phyloP scores from a whole-genome alignment of 2,797 vertebrate species.

The Hemitrygon akajei region DNA sequence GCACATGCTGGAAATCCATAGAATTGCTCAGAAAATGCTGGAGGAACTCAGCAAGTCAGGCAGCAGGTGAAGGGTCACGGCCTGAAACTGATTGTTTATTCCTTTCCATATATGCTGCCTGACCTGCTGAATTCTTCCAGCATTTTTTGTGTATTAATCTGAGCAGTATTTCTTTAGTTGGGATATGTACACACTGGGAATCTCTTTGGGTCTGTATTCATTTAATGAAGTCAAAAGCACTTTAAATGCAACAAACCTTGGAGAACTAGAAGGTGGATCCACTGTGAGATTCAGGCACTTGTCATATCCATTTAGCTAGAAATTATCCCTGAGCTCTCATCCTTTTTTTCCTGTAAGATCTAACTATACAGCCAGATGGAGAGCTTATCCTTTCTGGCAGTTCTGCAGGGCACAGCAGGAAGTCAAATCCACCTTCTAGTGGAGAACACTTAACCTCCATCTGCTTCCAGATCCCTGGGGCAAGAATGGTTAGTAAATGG shows the following conservation, averaged over 20 bases:
- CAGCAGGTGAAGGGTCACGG: too few relatives aligned
- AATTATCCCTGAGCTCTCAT: conserved; percentile 1
- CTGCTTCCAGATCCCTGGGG: not conserved
- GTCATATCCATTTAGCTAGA: not conserved
- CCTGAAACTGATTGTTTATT: too few relatives aligned
- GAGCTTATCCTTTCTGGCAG: conserved; percentile 24
- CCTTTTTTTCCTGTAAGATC: conserved; percentile 17
- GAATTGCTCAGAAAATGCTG: too few relatives aligned
- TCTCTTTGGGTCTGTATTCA: too few relatives aligned
- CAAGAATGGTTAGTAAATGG: not conserved
- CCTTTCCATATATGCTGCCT: too few relatives aligned
- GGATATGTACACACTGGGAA: too few relatives aligned
- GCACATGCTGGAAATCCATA: too few relatives aligned
- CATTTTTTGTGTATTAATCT: too few relatives aligned
- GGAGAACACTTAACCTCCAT: conserved; percentile 25
- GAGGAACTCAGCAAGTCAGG: too few relatives aligned
- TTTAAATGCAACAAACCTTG: not conserved
- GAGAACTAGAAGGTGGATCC: too few relatives aligned
- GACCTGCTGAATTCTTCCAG: too few relatives aligned
- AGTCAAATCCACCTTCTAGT: not conserved
- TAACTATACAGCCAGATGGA: not conserved
- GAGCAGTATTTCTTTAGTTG: not conserved
- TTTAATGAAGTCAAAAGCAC: not conserved
- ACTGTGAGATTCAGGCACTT: not conserved
- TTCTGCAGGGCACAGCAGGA: conserved; percentile 29